A percentile compares a stretch with the other conserved stretches of the same genome.
phyloP scores from a whole-genome alignment of 1,140 invertebrate species.

The Bombus breviceps region DNA sequence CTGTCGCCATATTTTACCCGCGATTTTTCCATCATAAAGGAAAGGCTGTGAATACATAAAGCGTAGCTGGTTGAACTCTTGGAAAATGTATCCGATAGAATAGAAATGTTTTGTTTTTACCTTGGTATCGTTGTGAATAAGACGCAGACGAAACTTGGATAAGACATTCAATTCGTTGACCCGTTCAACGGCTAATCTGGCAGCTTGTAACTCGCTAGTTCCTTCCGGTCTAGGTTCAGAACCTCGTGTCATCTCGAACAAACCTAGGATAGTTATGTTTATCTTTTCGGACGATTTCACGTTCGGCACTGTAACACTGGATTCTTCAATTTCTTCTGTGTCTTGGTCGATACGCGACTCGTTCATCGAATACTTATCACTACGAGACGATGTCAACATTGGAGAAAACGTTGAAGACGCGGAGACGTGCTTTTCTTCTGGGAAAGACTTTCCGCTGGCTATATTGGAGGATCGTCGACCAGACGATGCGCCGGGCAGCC shows the following conservation, averaged over 20 bases:
- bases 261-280: slow-evolving; percentile 84
- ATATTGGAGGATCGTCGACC: slow-evolving; percentile 38
- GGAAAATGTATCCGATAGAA: slow-evolving; percentile 6
- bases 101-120: slow-evolving; percentile 80
- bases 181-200: slow-evolving; percentile 88
- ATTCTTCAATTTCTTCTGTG: not conserved
- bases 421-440: slow-evolving; percentile 31
- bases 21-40: not conserved
- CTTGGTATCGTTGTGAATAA: slow-evolving; percentile 92
- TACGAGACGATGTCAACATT: slow-evolving; percentile 14
- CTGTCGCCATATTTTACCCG: not conserved
- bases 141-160: slow-evolving; percentile 87
- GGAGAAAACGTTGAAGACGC: slow-evolving; percentile 14
- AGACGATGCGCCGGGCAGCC: slow-evolving; percentile 40
- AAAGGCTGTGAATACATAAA: not conserved
- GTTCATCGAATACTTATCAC: slow-evolving; percentile 43
- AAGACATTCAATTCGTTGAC: slow-evolving; percentile 88
- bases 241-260: slow-evolving; percentile 88
- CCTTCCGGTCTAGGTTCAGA: slow-evolving; percentile 86
- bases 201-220: slow-evolving; percentile 88
- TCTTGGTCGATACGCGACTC: slow-evolving; percentile 21
- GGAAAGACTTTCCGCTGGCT: not conserved
- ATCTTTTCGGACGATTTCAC: slow-evolving; percentile 69
- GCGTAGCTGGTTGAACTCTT: slow-evolving; percentile 3
- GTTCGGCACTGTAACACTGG: slow-evolving; percentile 18